Conservation (phyloP, 1,140 invertebrate species). For the Leptonema lineaticorne region DNA sequence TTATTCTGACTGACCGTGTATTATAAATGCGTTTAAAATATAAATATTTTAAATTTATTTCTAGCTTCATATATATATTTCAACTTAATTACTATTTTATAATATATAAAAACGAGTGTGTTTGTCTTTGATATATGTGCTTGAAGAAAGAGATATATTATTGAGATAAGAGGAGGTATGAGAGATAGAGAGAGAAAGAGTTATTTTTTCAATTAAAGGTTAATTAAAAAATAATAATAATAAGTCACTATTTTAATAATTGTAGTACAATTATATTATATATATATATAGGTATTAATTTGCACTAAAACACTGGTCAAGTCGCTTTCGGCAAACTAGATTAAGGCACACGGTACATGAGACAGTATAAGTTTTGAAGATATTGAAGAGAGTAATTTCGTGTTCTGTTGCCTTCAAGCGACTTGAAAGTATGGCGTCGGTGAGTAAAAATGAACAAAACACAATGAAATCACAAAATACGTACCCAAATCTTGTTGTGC, state of each 20-base stretch:
- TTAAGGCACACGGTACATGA: not conserved
- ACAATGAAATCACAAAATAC: slow-evolving; percentile 40
- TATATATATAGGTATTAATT: not conserved
- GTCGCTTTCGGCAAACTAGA: slow-evolving; percentile 16
- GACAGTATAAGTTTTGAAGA: not conserved
- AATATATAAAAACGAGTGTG: slow-evolving; percentile 47
- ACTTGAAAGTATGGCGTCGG: slow-evolving; percentile 23
- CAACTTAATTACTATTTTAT: slow-evolving; percentile 21
- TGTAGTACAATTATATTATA: slow-evolving; percentile 22
- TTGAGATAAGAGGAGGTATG: slow-evolving; percentile 41
- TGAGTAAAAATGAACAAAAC: slow-evolving; percentile 29
- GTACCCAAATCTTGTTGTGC: slow-evolving; percentile 36
- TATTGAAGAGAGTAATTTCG: too few species aligned
- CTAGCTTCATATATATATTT: not conserved
- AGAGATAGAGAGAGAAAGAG: slow-evolving; percentile 31
- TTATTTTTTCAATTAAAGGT: slow-evolving; percentile 24
- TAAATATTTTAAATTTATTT: not conserved
- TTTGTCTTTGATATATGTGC: slow-evolving; percentile 58
- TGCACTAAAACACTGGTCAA: slow-evolving; percentile 22
- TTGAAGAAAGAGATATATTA: slow-evolving; percentile 53
- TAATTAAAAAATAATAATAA: slow-evolving; percentile 29
- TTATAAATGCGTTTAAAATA: slow-evolving; percentile 16
- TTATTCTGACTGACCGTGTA: slow-evolving; percentile 20
- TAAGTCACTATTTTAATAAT: slow-evolving; percentile 16
- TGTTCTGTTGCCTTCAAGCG: slow-evolving; percentile 6